These are phyloP conservation scores for Mnemiopsis leidyi DNA, from an alignment of 37 sponge, comb jelly and placozoan genomes.

Conservation along the genomic window DNA sequence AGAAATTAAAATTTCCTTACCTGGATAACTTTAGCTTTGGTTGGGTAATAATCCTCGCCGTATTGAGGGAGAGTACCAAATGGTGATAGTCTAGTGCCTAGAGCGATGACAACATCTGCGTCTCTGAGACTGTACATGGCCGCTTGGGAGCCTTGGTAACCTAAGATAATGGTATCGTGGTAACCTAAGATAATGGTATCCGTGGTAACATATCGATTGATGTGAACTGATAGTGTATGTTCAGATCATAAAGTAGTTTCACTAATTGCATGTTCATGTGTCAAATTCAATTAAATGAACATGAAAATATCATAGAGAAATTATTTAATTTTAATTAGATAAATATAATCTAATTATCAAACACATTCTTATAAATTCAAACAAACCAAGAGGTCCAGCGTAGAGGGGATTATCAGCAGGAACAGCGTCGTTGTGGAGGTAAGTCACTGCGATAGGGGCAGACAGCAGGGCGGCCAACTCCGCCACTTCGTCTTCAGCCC, in stretches of 20 bases:
- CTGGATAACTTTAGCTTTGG: conserved; percentile 30
- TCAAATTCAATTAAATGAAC: too few species aligned
- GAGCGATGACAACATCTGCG: conserved; percentile 40
- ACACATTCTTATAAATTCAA: too few species aligned
- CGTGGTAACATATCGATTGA: too few species aligned
- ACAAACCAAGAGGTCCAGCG: conserved; percentile 29
- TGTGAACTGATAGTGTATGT: too few species aligned
- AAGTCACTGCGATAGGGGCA: conserved; percentile 46
- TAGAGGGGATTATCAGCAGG: conserved; percentile 30
- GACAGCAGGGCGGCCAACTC: conserved; percentile 34
- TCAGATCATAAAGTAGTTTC: too few species aligned
- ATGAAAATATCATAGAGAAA: too few species aligned
- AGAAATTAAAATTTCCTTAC: too few species aligned
- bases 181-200: background rate
- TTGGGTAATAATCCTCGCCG: conserved; percentile 26
- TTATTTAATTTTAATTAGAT: too few species aligned
- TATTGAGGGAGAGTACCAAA: conserved; percentile 46
- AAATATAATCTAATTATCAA: too few species aligned
- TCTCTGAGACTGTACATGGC: conserved; percentile 19
- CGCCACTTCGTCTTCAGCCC: background rate
- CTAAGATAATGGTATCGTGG: background rate
- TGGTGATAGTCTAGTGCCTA: conserved; percentile 3
- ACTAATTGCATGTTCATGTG: too few species aligned
- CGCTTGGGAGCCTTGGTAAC: conserved; percentile 39
- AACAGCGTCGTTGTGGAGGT: conserved; percentile 40